phyloP scores from a whole-genome alignment of 2,888 invertebrate genomes.

The Mesodorylaimus sp. region DNA sequence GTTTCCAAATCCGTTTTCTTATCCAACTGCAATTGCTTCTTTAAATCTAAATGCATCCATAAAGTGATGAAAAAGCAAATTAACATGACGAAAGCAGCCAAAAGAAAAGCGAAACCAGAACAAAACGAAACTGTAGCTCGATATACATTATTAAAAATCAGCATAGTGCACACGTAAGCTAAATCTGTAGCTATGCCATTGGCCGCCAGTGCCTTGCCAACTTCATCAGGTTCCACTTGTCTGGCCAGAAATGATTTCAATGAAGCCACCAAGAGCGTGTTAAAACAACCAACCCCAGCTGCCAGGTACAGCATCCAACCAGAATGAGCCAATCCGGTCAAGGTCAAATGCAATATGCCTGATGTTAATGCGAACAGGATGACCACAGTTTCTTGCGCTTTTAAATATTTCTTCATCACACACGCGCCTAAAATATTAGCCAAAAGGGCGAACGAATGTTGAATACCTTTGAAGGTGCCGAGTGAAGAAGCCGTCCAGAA shows the following conservation, averaged over 20 bases:
- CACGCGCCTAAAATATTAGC: conserved; percentile 1
- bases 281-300: not conserved
- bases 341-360: not conserved
- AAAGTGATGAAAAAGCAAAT: not conserved
- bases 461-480: conserved; percentile 3
- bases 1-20: too few relatives aligned
- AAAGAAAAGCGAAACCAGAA: conserved; percentile 1
- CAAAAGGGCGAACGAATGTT: not conserved
- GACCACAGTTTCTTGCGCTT: not conserved
- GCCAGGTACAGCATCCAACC: not conserved
- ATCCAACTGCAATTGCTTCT: too few relatives aligned
- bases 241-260: conserved; percentile 1
- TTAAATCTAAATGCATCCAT: too few relatives aligned
- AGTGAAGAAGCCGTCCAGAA: not conserved
- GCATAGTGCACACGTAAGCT: not conserved
- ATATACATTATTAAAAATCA: conserved; percentile 1
- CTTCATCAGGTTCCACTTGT: conserved; percentile 1
- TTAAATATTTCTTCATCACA: not conserved
- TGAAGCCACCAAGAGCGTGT: not conserved
- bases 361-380: not conserved
- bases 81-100: not conserved
- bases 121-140: not conserved
- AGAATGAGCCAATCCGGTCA: not conserved
- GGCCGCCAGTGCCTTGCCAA: conserved; percentile 1
- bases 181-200: not conserved